Evolutionary conservation across 2,113 vertebrate species (phyloP), one percentile per base, ranked within the genome.

Genomic region (Crypturellus undulatus): DNA sequence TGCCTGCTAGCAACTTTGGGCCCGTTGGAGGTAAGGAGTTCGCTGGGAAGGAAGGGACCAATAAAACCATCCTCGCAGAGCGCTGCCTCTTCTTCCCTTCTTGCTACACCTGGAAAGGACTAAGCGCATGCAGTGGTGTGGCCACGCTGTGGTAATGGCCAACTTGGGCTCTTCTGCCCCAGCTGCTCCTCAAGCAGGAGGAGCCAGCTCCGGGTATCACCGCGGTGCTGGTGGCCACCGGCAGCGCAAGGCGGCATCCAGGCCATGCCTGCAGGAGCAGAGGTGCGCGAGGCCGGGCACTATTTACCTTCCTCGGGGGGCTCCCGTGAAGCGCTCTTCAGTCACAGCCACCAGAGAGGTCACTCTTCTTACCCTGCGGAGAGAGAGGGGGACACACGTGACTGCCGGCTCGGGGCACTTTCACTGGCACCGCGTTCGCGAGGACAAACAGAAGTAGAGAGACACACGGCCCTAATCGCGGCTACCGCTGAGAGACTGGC

Each of bases 251-350:
- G 14, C 20, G 24, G 36, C 47, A 52, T 24, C 45, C 43, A 49
- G 60, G 42, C 3, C n/a, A 28, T 0, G 43, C 40, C 38, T 45
- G 40, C 26, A 75, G 84, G 76, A 51, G 72, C 76, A n/a, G 82
- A 88, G 83, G 47, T 10, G 43, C 67, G 59, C 64, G 63, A 63
- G 72, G 24, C 56, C 78, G 49, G 70, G 47, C 79, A 87, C 84
- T 97, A 97, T 98, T 99, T 99, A 99, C 99, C 99, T 99, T 98
- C 97, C 96, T 95, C 97, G 97, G 98, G 98, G 98, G 98, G 98
- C 98, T 98, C 98, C 98, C 97, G 98, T 98, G 98, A 98, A 98
- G 98, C 98, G 98, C 98, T 99, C 98, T 98, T 99, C 98, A 97
- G 98, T 98, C 98, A 98, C 98, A 98, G 98, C 97, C 98, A 97